phyloP scores from a whole-genome alignment of 1,140 invertebrate genomes.

The Tachypleus tridentatus region DNA sequence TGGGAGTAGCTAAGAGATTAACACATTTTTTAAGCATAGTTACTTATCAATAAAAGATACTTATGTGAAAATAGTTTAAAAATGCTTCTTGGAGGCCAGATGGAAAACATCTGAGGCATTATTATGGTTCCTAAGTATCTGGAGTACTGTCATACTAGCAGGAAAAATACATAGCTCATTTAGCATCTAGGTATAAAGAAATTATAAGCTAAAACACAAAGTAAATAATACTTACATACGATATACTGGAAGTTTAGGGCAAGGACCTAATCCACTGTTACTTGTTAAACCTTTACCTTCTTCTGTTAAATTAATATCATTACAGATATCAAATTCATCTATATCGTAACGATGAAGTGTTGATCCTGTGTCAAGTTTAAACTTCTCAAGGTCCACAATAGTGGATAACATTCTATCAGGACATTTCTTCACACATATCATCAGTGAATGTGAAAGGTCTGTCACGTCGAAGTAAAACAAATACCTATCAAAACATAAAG shows the following conservation, averaged over 20 bases:
- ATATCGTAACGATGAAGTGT: slow-evolving; percentile 59
- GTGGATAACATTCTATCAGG: slow-evolving; percentile 51
- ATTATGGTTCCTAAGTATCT: too few species aligned
- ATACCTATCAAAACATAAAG: slow-evolving; percentile 38
- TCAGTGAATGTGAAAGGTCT: slow-evolving; percentile 58
- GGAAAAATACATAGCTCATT: too few species aligned
- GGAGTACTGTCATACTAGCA: too few species aligned
- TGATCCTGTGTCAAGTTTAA: slow-evolving; percentile 55
- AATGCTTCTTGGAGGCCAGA: too few species aligned
- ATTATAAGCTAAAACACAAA: background rate
- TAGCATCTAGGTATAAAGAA: too few species aligned
- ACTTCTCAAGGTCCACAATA: slow-evolving; percentile 55
- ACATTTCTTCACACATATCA: slow-evolving; percentile 82
- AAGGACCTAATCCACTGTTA: slow-evolving; percentile 12
- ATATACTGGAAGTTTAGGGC: slow-evolving; percentile 12
- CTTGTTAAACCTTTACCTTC: background rate
- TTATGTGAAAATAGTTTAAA: too few species aligned
- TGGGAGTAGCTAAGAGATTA: too few species aligned
- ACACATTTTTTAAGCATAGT: too few species aligned
- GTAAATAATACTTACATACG: slow-evolving; percentile 6
- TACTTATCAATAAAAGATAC: too few species aligned
- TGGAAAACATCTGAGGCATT: too few species aligned
- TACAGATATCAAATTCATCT: slow-evolving; percentile 8
- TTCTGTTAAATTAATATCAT: slow-evolving; percentile 9
- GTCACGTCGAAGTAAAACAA: slow-evolving; percentile 72